Evolutionary conservation across 1,140 invertebrate genomes (phyloP).

Genomic region (Lepidurus apus): DNA sequence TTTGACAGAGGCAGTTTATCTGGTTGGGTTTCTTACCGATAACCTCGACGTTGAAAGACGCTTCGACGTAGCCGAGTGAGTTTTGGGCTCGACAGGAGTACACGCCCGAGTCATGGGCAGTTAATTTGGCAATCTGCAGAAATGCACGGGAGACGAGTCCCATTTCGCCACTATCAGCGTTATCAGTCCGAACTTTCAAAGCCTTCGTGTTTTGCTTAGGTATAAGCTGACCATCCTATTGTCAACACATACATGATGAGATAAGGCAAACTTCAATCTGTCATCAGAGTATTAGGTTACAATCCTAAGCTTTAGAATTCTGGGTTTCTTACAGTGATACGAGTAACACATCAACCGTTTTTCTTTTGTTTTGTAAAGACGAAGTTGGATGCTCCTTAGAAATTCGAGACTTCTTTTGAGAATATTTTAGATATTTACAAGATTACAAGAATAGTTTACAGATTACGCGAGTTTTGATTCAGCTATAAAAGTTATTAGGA

Average conservation of each 20-base stretch:
- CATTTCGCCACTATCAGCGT: conserved; percentile 5
- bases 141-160: background rate
- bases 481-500: too few relatives aligned
- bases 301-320: too few relatives aligned
- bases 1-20: background rate
- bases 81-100: conserved; percentile 7
- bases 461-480: too few relatives aligned
- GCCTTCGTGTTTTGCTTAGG: conserved; percentile 5
- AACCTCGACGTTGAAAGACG: conserved; percentile 5
- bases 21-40: conserved; percentile 2
- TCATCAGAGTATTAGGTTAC: too few relatives aligned
- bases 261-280: background rate
- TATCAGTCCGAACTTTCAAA: conserved; percentile 8
- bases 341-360: too few relatives aligned
- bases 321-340: too few relatives aligned
- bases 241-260: background rate
- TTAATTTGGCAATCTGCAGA: conserved; percentile 9
- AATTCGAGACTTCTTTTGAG: too few relatives aligned
- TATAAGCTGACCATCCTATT: conserved; percentile 15
- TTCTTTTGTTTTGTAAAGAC: too few relatives aligned
- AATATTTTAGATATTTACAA: too few relatives aligned
- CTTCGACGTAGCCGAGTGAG: background rate
- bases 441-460: too few relatives aligned
- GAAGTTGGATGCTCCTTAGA: too few relatives aligned
- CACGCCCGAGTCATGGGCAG: conserved; percentile 5